phyloP scores from a whole-genome alignment of 2,797 vertebrate genomes.

The Eurystomus glaucurus region DNA sequence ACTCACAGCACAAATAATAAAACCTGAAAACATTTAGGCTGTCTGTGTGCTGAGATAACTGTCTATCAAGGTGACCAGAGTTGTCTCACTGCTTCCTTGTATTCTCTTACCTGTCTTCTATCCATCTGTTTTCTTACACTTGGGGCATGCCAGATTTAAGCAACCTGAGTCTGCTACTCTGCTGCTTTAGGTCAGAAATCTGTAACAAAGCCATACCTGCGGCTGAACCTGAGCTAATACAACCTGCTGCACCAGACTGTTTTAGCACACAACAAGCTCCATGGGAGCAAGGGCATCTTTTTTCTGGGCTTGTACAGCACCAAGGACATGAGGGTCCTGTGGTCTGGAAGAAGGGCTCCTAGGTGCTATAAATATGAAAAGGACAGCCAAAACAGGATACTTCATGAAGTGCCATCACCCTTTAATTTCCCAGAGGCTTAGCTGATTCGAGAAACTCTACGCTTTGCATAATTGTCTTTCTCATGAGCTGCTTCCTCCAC shows the following conservation, averaged over 20 bases:
- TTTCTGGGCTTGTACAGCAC: neutral
- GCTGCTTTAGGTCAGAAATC: neutral
- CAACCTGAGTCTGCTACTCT: neutral
- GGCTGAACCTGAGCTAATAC: neutral
- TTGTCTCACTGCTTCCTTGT: neutral
- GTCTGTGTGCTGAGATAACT: neutral
- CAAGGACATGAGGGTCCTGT: accelerated
- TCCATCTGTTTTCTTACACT: neutral
- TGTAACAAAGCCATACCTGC: neutral
- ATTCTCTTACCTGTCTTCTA: neutral
- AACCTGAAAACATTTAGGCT: neutral
- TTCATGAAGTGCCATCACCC: neutral
- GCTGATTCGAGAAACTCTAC: neutral
- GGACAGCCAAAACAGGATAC: neutral
- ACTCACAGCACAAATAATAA: neutral
- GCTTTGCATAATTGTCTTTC: constrained; percentile 32
- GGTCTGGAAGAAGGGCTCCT: neutral
- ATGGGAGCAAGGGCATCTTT: accelerated
- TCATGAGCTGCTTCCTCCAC: neutral
- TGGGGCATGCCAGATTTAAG: neutral
- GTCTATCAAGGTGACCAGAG: neutral
- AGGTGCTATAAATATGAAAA: neutral
- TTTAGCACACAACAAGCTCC: accelerated
- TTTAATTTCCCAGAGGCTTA: constrained; percentile 32
- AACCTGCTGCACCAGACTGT: too few species aligned